phyloP scores from a whole-genome alignment of 2,888 invertebrate genomes.

The Sinelater perroti region DNA sequence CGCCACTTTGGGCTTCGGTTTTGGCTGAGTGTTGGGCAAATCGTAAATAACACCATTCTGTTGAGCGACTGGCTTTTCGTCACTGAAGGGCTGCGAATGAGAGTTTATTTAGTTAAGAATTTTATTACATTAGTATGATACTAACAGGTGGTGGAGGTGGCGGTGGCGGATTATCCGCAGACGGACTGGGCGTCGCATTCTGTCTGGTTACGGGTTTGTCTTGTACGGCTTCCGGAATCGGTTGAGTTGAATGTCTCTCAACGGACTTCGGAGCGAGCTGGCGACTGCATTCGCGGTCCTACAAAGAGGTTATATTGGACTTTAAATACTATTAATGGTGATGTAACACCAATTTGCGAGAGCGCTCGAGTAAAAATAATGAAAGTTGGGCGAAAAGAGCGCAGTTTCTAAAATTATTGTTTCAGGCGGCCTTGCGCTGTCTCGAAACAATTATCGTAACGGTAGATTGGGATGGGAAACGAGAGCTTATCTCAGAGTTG shows the following conservation, averaged over 20 bases:
- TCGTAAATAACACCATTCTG: neutral
- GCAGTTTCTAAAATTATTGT: conserved; percentile 19
- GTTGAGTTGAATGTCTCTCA: conserved; percentile 51
- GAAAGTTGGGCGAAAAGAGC: conserved; percentile 20
- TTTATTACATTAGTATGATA: conserved; percentile 21
- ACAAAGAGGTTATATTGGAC: conserved; percentile 33
- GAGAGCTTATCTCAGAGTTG: conserved; percentile 9
- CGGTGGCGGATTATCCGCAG: conserved; percentile 62
- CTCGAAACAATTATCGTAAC: conserved; percentile 7
- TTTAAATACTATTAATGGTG: neutral
- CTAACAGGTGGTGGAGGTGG: conserved; percentile 73
- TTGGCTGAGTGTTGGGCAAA: conserved; percentile 36
- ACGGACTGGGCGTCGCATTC: conserved; percentile 18
- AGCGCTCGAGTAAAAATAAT: conserved; percentile 20
- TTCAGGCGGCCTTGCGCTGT: conserved; percentile 17
- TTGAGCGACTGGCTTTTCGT: conserved; percentile 7
- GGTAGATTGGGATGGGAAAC: conserved; percentile 12
- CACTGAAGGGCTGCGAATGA: conserved; percentile 21
- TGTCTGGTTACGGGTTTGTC: conserved; percentile 51
- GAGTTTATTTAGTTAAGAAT: neutral
- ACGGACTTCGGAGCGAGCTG: conserved; percentile 53
- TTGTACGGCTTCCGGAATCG: conserved; percentile 46
- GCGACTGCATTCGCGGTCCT: conserved; percentile 54
- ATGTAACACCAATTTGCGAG: conserved; percentile 8
- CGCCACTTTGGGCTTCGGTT: conserved; percentile 54